phyloP scores from a whole-genome alignment of 2,888 invertebrate species.

The Girardia tigrina region DNA sequence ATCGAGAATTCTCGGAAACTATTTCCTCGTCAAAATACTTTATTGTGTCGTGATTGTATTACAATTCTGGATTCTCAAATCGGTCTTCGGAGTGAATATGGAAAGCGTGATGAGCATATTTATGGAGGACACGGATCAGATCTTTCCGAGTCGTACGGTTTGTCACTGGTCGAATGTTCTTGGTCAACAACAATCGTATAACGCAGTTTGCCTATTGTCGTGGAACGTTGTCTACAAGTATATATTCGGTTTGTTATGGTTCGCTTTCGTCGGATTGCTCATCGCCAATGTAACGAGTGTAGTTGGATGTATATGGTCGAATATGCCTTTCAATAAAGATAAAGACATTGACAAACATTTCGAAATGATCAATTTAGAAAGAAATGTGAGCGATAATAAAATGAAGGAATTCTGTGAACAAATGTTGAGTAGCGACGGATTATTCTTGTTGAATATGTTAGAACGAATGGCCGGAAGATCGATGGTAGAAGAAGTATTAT shows the following conservation, averaged over 20 bases:
- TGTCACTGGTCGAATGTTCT: conserved; percentile 8
- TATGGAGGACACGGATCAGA: neutral
- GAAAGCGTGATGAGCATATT: neutral
- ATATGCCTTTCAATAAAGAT: neutral
- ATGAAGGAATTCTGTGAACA: neutral
- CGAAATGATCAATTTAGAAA: neutral
- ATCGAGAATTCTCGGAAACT: neutral
- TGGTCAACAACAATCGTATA: neutral
- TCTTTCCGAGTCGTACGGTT: neutral
- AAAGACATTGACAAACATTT: neutral
- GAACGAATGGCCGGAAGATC: neutral
- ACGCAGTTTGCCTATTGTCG: neutral
- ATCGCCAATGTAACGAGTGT: neutral
- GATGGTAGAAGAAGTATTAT: neutral
- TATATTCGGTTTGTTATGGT: neutral
- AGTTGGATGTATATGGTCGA: neutral
- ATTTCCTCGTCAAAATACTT: neutral
- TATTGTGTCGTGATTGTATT: neutral
- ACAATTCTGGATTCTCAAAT: neutral
- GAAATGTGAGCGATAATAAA: neutral
- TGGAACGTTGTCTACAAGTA: neutral
- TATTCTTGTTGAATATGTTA: neutral
- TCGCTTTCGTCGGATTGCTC: neutral
- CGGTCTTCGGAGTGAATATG: neutral
- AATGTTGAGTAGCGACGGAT: neutral